Conservation (phyloP, 2,888 invertebrate species). For the Drosophila tripunctata region DNA sequence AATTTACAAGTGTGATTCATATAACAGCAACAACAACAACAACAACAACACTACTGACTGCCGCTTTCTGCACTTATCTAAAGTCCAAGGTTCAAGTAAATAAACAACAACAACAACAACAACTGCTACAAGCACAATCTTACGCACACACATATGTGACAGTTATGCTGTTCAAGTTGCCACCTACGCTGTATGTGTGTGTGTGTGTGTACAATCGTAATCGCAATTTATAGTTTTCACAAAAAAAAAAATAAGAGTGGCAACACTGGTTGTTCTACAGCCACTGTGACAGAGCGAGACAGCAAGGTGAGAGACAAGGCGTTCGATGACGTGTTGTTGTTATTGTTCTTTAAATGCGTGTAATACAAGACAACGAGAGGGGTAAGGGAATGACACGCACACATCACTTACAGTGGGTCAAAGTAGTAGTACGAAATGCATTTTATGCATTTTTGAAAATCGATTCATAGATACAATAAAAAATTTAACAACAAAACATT, state of each 20-base stretch:
- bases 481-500: too few relatives aligned
- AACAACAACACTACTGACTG: too few relatives aligned
- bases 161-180: background rate
- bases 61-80: conserved; percentile 43
- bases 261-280: conserved; percentile 22
- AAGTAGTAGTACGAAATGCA: too few relatives aligned
- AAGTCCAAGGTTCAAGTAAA: conserved; percentile 60
- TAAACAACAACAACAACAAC: conserved; percentile 27
- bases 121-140: background rate
- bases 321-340: conserved; percentile 28
- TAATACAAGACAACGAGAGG: conserved; percentile 13
- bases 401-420: conserved; percentile 28
- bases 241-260: conserved; percentile 24
- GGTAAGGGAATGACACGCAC: conserved; percentile 22
- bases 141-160: conserved; percentile 3
- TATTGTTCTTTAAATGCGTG: conserved; percentile 24
- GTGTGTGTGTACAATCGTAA: conserved; percentile 35
- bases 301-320: conserved; percentile 24
- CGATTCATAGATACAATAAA: too few relatives aligned
- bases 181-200: conserved; percentile 36
- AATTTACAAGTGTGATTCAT: conserved; percentile 52
- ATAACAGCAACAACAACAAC: too few relatives aligned
- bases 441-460: conserved; percentile 3
- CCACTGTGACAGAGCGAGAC: background rate
- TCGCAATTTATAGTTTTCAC: conserved; percentile 41